Conservation (phyloP, 2,797 vertebrate species). For the Eutrigla gurnardus region DNA sequence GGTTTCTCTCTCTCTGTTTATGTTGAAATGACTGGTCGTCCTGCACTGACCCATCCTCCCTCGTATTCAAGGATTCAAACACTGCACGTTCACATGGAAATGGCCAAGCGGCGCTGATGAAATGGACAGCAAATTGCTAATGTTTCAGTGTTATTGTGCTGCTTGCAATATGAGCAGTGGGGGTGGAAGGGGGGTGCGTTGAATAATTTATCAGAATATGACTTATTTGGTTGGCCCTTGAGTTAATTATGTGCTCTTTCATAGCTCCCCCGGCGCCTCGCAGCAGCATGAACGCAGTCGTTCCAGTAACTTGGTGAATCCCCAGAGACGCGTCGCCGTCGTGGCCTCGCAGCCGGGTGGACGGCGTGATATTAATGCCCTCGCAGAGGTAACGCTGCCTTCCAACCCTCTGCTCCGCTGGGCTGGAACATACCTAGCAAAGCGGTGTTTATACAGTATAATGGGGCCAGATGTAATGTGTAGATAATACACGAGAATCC, state of each 20-base stretch:
- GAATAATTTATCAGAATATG: slow-evolving; percentile 83
- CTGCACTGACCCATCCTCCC: background rate
- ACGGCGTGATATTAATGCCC: slow-evolving; percentile 47
- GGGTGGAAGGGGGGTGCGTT: background rate
- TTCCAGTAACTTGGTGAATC: slow-evolving; percentile 74
- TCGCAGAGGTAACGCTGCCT: slow-evolving; percentile 16
- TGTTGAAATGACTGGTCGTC: too few relatives aligned
- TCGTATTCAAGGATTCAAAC: slow-evolving; percentile 2
- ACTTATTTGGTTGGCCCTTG: slow-evolving; percentile 77
- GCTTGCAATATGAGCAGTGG: slow-evolving; percentile 60
- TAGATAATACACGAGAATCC: slow-evolving; percentile 68
- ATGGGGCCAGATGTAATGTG: slow-evolving; percentile 58
- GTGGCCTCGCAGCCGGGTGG: slow-evolving; percentile 33
- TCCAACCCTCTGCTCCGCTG: slow-evolving; percentile 17
- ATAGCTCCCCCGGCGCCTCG: slow-evolving; percentile 76
- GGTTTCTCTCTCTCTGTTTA: too few relatives aligned
- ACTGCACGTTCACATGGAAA: slow-evolving; percentile 33
- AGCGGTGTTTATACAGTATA: slow-evolving; percentile 57
- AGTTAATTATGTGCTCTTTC: slow-evolving; percentile 82
- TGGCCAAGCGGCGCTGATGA: slow-evolving; percentile 29
- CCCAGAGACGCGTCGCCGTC: slow-evolving; percentile 54
- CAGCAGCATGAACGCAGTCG: slow-evolving; percentile 59
- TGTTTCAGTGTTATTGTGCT: slow-evolving; percentile 59
- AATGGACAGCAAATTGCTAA: slow-evolving; percentile 55
- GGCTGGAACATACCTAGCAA: slow-evolving; percentile 50